A percentile compares a stretch with the other conserved stretches of the same genome.
Evolutionary conservation across 2,888 invertebrate genomes (phyloP).

Genomic region (Epistrophe grossulariae): DNA sequence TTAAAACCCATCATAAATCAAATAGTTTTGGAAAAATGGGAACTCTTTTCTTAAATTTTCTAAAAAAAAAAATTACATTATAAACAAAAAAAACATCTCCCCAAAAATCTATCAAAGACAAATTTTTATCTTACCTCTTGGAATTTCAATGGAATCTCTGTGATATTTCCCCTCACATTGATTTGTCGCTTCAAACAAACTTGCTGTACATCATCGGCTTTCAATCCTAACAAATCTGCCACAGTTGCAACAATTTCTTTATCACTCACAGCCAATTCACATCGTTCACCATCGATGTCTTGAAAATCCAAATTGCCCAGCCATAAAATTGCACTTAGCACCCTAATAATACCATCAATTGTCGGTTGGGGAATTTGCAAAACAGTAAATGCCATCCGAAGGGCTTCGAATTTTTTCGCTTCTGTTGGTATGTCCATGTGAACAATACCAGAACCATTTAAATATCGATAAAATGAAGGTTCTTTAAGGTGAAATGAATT

Average conservation of each 20-base stretch:
- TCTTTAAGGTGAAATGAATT: constrained; percentile 90
- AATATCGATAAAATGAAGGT: constrained; percentile 91
- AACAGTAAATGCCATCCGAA: constrained; percentile 94
- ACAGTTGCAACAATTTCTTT: constrained; percentile 90
- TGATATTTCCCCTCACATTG: constrained; percentile 96
- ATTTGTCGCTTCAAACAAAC: constrained; percentile 92
- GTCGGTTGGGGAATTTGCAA: constrained; percentile 93
- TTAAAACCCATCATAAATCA: no score
- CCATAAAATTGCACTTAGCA: constrained; percentile 95
- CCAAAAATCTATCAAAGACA: not conserved
- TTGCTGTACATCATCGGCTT: constrained; percentile 89
- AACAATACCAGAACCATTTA: constrained; percentile 91
- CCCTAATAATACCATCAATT: constrained; percentile 95
- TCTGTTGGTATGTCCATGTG: constrained; percentile 88
- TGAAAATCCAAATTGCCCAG: constrained; percentile 93
- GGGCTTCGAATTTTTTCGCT: constrained; percentile 90
- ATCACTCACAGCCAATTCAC: constrained; percentile 89
- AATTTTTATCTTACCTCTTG: constrained; percentile 88
- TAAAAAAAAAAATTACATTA: no score
- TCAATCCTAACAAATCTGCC: constrained; percentile 90
- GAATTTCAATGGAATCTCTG: constrained; percentile 94
- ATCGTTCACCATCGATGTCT: constrained; percentile 94
- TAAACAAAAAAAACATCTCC: no score
- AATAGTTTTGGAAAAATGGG: no score
- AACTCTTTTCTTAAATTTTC: no score